A percentile compares a stretch with the other conserved stretches of the same genome.
These are phyloP conservation scores for Oreotrochilus melanogaster DNA, from an alignment of 2,113 vertebrate genomes.

Conservation along the genomic window DNA sequence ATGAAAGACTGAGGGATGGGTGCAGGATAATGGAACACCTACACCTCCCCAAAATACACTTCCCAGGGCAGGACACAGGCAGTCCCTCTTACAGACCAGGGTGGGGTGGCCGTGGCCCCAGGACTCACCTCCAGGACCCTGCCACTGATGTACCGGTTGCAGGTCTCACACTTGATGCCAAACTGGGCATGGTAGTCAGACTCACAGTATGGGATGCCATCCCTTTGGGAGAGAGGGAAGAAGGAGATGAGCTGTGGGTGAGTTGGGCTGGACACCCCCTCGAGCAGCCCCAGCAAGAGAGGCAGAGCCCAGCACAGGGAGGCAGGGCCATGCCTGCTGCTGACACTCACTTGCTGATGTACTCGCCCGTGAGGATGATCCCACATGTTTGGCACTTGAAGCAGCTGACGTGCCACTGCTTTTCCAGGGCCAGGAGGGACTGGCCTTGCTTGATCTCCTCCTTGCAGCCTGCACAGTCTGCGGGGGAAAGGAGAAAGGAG, in stretches of 20 bases:
- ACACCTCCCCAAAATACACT: rapidly evolving
- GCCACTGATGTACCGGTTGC: slow-evolving; percentile 96
- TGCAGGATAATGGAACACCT: neutral
- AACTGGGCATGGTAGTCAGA: slow-evolving; percentile 96
- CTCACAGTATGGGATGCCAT: slow-evolving; percentile 95
- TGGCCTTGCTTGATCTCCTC: slow-evolving; percentile 98
- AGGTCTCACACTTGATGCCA: slow-evolving; percentile 97
- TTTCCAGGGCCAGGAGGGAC: slow-evolving; percentile 95
- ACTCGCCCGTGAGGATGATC: slow-evolving; percentile 94
- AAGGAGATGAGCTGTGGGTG: rapidly evolving
- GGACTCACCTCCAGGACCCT: slow-evolving; percentile 94
- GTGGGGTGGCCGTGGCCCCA: rapidly evolving
- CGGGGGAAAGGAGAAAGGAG: neutral
- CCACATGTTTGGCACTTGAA: slow-evolving; percentile 97
- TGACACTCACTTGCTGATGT: slow-evolving; percentile 97
- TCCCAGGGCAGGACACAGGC: rapidly evolving
- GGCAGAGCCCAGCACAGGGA: rapidly evolving
- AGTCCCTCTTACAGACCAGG: rapidly evolving
- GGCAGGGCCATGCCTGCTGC: rapidly evolving
- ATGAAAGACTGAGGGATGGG: rapidly evolving
- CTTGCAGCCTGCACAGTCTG: slow-evolving; percentile 96
- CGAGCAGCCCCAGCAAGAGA: too few species aligned
- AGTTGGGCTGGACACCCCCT: neutral
- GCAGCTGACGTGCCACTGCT: slow-evolving; percentile 99
- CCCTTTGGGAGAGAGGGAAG: slow-evolving; percentile 78